Percentiles rank a stretch among this genome's conserved stretches.
These are phyloP conservation scores for Agrilus mali DNA, from an alignment of 2,888 invertebrate species.

Conservation along the genomic window DNA sequence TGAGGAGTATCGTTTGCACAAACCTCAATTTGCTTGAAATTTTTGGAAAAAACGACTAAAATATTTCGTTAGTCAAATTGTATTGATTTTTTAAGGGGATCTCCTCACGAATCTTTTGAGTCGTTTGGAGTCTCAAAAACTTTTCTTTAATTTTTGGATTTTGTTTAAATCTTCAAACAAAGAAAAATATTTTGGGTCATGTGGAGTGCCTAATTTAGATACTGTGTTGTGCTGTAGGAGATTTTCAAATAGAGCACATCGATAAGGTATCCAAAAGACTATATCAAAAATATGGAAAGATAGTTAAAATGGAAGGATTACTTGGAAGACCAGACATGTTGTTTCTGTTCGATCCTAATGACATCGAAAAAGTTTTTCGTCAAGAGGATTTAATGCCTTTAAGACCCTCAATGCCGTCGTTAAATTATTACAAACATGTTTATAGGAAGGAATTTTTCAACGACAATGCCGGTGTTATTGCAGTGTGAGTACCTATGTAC, in stretches of 20 bases:
- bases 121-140: too few species aligned
- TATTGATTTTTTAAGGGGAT: too few species aligned
- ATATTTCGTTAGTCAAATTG: too few species aligned
- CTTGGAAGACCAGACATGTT: constrained; percentile 62
- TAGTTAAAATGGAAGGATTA: constrained; percentile 54
- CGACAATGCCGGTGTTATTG: constrained; percentile 56
- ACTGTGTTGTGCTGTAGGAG: constrained; percentile 34
- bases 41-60: too few species aligned
- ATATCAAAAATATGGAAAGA: constrained; percentile 48
- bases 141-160: too few species aligned
- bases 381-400: constrained; percentile 55
- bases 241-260: constrained; percentile 50
- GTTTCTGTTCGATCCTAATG: constrained; percentile 57
- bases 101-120: too few species aligned
- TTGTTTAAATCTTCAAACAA: too few species aligned
- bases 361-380: constrained; percentile 56
- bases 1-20: too few species aligned
- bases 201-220: background rate
- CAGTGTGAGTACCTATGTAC: constrained; percentile 45
- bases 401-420: constrained; percentile 62
- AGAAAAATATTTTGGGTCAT: too few species aligned
- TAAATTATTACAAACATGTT: constrained; percentile 60
- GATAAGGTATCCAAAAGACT: constrained; percentile 51
- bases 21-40: too few species aligned
- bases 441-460: constrained; percentile 56